Base-by-base conservation (phyloP, 2,113 vertebrate species). In the Poecile atricapillus region DNA sequence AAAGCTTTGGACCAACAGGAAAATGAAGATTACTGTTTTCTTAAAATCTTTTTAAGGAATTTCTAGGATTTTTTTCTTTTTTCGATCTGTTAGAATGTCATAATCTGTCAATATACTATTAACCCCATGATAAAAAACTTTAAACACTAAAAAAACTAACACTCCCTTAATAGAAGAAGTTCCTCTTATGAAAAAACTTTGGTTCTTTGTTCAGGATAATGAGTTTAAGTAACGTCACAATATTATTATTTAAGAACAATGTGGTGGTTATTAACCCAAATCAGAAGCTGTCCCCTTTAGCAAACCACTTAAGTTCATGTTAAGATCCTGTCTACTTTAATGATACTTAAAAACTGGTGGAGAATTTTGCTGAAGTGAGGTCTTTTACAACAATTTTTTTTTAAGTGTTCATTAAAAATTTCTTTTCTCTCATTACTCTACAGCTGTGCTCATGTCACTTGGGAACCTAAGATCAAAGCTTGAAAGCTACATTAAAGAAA, bases 71-170 rank as follows among this genome's bases (percentile, higher is more conserved):
- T 37, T 37, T 37, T 19, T 17, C 41, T 62, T 47, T 69, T 69
- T 88, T 46, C 4, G 33, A 25, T 64, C 19, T 62, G 5, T 67
- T 89, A 65, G 2, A 46, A 47, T 43, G 19, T 8, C 59, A 50
- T 49, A 50, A 50, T 33, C 25, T 30, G 56, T 41, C 37, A 41
- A 49, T 13, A 58, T 37, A 44, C 4, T 37, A 41, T 58, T 37
- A 75, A 25, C 0, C 2, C 7, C 18, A n/a, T 11, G 18, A 14
- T 37, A 43, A 33, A 47, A 33, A 47, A 19, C 1, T 1, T 11
- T 11, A 5, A 74, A 56, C 71, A 30, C 7, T 11, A 8, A 33
- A 43, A 70, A 55, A 15, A 0, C 3, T 59, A 49, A 47, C 7
- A 37, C 3, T 49, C 2, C 5, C 53, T 67, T 58, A 71, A 55